Conservation (phyloP, 53 echinoderm and acorn worm genomes). For the Henricia sp. region DNA sequence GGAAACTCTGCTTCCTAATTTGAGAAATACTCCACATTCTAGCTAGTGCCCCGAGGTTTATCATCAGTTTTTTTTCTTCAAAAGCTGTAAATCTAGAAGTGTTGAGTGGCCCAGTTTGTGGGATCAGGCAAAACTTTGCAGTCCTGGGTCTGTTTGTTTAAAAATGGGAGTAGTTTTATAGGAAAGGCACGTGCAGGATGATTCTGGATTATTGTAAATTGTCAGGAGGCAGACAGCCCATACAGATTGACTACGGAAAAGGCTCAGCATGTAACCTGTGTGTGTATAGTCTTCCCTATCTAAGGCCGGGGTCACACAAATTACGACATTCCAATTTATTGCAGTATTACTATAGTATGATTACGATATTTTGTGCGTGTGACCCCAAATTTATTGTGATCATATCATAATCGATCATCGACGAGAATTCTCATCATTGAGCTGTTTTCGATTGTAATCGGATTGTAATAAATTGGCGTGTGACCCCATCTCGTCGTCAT, state of each 20-base stretch:
- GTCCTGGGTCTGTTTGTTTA: constrained; percentile 30
- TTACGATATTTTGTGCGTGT: too few relatives aligned
- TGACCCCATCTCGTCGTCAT: too few relatives aligned
- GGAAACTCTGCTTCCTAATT: background rate
- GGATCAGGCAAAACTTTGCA: background rate
- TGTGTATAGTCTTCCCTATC: background rate
- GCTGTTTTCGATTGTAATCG: too few relatives aligned
- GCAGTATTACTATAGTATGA: too few relatives aligned
- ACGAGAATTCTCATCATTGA: too few relatives aligned
- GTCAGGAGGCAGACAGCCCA: background rate
- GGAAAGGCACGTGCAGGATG: background rate
- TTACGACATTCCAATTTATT: too few relatives aligned
- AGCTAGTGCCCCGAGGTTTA: background rate
- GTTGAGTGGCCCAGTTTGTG: background rate
- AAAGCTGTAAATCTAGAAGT: constrained; percentile 14
- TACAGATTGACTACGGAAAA: background rate
- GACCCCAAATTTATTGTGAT: too few relatives aligned
- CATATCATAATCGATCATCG: too few relatives aligned
- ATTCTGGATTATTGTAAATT: background rate
- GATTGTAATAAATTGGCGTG: too few relatives aligned
- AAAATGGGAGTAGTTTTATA: constrained; percentile 4
- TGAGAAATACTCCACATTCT: constrained; percentile 47
- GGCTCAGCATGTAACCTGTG: background rate
- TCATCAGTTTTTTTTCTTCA: background rate
- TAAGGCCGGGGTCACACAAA: too few relatives aligned